These are phyloP conservation scores for Eulemur albifrons DNA, from an alignment of 2,797 vertebrate species.

Conservation along the genomic window DNA sequence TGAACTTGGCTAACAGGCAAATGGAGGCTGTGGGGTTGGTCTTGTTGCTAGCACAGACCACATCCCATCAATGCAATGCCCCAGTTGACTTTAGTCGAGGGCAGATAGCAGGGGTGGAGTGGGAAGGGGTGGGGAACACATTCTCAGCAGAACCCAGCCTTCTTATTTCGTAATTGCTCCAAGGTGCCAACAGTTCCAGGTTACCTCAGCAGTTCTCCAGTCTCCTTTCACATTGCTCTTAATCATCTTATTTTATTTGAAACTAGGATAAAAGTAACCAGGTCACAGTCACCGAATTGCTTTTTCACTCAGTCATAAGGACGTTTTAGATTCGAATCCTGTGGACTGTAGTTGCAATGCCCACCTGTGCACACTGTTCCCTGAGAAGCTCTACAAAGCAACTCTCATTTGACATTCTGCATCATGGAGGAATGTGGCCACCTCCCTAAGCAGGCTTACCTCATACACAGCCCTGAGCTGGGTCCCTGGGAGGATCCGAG, in stretches of 20 bases:
- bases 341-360: accelerated
- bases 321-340: not conserved
- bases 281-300: not conserved
- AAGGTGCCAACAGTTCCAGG: not conserved
- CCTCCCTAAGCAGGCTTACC: not conserved
- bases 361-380: not conserved
- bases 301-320: not conserved
- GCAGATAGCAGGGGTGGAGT: not conserved
- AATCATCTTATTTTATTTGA: not conserved
- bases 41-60: not conserved
- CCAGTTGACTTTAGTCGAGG: not conserved
- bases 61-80: not conserved
- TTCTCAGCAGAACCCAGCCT: not conserved
- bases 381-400: not conserved
- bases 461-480: not conserved
- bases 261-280: slow-evolving; percentile 1
- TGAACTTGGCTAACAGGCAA: not conserved
- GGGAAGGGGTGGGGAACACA: not conserved
- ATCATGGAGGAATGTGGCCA: not conserved
- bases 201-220: not conserved
- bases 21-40: not conserved
- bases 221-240: not conserved
- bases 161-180: not conserved
- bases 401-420: not conserved
- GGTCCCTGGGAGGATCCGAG: not conserved